Conservation (phyloP, 2,797 vertebrate species). For the Tragelaphus oryx region DNA sequence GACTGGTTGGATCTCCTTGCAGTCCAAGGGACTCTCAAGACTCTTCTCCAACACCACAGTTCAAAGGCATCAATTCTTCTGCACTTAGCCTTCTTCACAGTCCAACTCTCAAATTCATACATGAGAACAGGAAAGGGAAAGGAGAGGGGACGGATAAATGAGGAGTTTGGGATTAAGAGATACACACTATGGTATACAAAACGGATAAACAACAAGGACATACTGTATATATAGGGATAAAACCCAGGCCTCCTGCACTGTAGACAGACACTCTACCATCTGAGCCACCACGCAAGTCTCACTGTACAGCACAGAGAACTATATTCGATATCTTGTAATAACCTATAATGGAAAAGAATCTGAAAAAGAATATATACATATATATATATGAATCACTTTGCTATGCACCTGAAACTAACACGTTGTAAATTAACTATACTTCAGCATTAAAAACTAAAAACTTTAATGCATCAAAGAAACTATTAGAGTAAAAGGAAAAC, state of each 20-base stretch:
- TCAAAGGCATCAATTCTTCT: no score
- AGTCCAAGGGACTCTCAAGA: no score
- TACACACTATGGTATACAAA: neutral
- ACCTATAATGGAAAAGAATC: neutral
- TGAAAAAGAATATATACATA: neutral
- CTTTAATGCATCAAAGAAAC: neutral
- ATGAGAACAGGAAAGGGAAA: neutral
- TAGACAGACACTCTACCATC: no score
- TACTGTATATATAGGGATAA: neutral
- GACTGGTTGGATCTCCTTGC: no score
- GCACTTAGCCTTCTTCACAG: no score
- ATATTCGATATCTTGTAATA: neutral
- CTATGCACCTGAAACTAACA: neutral
- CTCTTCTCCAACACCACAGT: no score
- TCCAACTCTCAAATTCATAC: no score
- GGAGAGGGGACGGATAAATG: neutral
- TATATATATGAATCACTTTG: neutral
- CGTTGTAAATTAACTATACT: neutral
- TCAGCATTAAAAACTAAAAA: neutral
- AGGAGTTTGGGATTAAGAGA: neutral
- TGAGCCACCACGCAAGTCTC: no score
- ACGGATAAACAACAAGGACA: neutral
- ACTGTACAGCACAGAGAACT: neutral
- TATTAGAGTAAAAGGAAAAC: neutral
- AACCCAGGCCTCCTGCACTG: no score